Base-by-base conservation (phyloP, 2,888 invertebrate genomes). In the Zaprionus obscuricornis region DNA sequence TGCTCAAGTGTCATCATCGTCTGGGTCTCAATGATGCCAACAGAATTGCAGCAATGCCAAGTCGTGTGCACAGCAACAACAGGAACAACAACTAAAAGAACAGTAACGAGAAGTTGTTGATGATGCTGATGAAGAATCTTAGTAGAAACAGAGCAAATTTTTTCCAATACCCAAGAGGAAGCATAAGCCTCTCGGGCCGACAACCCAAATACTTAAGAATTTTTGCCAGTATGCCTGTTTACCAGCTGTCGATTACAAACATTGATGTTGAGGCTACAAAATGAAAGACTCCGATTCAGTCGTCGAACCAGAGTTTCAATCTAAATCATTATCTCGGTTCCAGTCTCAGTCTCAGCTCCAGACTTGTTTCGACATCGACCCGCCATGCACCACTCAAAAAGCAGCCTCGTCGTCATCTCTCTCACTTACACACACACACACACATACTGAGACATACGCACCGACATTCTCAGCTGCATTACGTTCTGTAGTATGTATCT, bases 1-100 rank as follows among this genome's bases (percentile, higher is more conserved):
- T 34, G 51, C 55, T 77, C 74, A 81, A 77, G 76, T 82, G 78
- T 68, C 79, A 75, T 78, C 75, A 71, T 68, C 75, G 59, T 67
- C 67, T 68, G 52, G 58, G 55, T 36, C 58, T 63, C 67, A 66
- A 57, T 43, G 65, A 67, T 70, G 71, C 63, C 66, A 52, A 68
- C 42, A 70, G 64, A 75, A 69, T 59, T 72, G 69, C 60, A 59
- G 67, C 67, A 34, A 65, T 70, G 77, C 79, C 59, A 62, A 59
- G 55, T 63, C 63, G 60, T 63, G 60, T 59, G 34, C 55, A 54
- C n/a, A 45, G 8, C 42, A 36, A 36, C 40, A 51, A 31, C 36
- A 50, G 34, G 39, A 49, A 47, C 49, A 43, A 43, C 40, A 43
- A 24, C 34, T 47, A 33, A 45, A 31, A 13, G n/a, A 34, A 29